phyloP scores from a whole-genome alignment of 2,888 invertebrate species.

The Gymnosoma rotundatum region DNA sequence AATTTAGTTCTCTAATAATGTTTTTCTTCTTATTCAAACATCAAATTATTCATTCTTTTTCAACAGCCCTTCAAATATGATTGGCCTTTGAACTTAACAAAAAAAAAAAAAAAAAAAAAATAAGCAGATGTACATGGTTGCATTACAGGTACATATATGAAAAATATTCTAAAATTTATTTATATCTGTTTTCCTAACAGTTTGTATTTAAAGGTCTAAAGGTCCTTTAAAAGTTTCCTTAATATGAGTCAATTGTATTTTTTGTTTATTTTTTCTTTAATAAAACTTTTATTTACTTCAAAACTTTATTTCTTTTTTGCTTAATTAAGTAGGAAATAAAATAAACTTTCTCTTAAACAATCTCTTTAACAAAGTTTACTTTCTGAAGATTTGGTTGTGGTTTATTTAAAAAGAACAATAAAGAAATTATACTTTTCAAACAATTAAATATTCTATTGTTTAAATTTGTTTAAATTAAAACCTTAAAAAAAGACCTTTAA shows the following conservation, averaged over 20 bases:
- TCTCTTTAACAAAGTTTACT: slow-evolving; percentile 63
- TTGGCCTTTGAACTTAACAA: slow-evolving; percentile 54
- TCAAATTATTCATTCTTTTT: slow-evolving; percentile 18
- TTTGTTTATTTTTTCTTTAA: neutral
- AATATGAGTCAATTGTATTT: neutral
- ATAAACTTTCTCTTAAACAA: slow-evolving; percentile 56
- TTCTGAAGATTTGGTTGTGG: slow-evolving; percentile 50
- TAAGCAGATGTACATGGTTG: neutral
- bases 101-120: neutral
- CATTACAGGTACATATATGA: slow-evolving; percentile 1
- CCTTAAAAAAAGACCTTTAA: neutral
- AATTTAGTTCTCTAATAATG: slow-evolving; percentile 43
- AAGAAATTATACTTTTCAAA: neutral
- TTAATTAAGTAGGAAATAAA: slow-evolving; percentile 70
- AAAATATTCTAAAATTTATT: neutral
- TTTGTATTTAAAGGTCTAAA: slow-evolving; percentile 40
- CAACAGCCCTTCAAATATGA: slow-evolving; percentile 47
- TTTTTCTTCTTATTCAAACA: neutral
- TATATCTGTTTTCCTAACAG: slow-evolving; percentile 27
- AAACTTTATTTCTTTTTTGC: slow-evolving; percentile 28
- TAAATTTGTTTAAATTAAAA: neutral
- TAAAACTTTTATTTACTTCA: slow-evolving; percentile 2
- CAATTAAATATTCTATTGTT: slow-evolving; percentile 36
- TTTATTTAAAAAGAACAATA: slow-evolving; percentile 12
- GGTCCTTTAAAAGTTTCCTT: slow-evolving; percentile 9